These are phyloP conservation scores for Platyrinchus mystaceus DNA, from an alignment of 2,797 vertebrate species.

Conservation along the genomic window DNA sequence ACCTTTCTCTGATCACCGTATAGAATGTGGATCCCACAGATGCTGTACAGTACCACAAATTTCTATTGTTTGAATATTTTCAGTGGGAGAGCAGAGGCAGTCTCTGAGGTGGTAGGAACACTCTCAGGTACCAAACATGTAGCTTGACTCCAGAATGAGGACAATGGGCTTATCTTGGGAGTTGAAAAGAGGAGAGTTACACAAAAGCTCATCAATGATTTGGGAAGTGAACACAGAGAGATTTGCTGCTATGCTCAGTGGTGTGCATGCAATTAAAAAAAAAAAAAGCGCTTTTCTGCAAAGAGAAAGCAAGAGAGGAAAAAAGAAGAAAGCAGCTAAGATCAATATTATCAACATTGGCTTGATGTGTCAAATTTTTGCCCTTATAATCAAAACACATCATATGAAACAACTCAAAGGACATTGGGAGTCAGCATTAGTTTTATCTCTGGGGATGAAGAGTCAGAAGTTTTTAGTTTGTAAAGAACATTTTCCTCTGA, in stretches of 20 bases:
- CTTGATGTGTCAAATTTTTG: neutral
- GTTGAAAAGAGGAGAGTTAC: neutral
- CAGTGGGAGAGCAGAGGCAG: neutral
- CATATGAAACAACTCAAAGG: neutral
- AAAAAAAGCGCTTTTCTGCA: neutral
- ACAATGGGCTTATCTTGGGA: neutral
- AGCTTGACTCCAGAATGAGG: neutral
- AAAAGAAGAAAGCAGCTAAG: neutral
- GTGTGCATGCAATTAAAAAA: neutral
- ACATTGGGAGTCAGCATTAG: neutral
- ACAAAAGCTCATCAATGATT: neutral
- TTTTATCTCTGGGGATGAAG: neutral
- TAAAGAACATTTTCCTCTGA: neutral
- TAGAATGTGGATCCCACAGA: fast-evolving
- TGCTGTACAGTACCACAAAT: neutral
- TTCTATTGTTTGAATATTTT: neutral
- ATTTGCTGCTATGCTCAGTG: neutral
- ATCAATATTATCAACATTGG: neutral
- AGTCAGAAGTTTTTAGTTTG: neutral
- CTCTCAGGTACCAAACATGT: fast-evolving
- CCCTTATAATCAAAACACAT: neutral
- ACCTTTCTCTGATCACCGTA: neutral
- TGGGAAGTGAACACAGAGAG: neutral
- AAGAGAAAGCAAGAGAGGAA: neutral
- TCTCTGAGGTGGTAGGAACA: neutral